Evolutionary conservation across 2,888 invertebrate species (phyloP), one percentile per base, ranked within the genome.

Genomic region (Tachina fera): DNA sequence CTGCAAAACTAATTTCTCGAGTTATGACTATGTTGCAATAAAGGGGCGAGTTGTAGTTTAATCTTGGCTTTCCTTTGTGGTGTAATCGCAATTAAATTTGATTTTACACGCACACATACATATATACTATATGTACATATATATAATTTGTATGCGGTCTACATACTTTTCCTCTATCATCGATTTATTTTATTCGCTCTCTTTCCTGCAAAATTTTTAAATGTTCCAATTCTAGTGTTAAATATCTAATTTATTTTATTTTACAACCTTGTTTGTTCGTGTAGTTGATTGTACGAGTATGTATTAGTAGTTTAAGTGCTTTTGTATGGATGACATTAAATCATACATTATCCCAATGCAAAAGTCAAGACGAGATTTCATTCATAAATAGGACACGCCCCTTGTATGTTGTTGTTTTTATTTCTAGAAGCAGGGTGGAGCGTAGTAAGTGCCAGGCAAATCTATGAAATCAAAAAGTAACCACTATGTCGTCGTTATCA

Each of bases 391-490:
- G 31, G 76, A 79, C 86, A 86, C 86, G 86, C 86, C 86, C 49
- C 65, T 56, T 77, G 14, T 45, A 56, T 70, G 39, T 75, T 60
- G 53, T 72, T 81, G 49, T 61, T n/a, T n/a, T n/a, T 68, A 74
- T 68, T 76, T 83, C 47, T 19, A 41, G 72, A 71, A 49, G 65
- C n/a, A 61, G 83, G 86, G 86, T 76, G 86, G 86, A 86, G 86
- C 86, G 47, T 78, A 70, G 51, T 16, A 45, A 45, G 68, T 53
- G 68, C 67, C 49, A 84, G 68, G 58, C 53, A 76, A 31, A 31
- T 84, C 79, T 80, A 80, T 86, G 63, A 80, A 83, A 86, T 86
- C 86, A 86, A 86, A 86, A 83, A 86, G 86, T 86, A 86, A 86
- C 86, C 86, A 86, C 86, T 83, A 80, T 80, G 83, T 70, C 79